These are phyloP conservation scores for Zonotrichia leucophrys DNA, from an alignment of 2,113 vertebrate genomes.

Conservation along the genomic window DNA sequence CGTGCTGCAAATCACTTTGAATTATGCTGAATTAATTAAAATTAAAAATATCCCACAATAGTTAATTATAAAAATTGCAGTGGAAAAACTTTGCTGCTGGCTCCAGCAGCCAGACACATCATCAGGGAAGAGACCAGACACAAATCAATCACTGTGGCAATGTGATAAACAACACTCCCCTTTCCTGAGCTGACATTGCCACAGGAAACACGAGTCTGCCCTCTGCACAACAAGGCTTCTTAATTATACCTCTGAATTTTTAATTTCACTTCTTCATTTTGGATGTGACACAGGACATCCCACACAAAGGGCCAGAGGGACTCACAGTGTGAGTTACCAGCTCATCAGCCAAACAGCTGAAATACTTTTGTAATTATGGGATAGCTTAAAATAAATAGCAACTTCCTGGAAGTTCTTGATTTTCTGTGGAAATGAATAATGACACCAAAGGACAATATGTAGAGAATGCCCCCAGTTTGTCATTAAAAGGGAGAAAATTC, in stretches of 20 bases:
- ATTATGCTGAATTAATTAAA: background rate
- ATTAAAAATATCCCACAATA: background rate
- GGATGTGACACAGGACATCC: accelerated
- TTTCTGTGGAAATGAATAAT: background rate
- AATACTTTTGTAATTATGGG: background rate
- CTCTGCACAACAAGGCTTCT: background rate
- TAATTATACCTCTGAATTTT: background rate
- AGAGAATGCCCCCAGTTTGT: background rate
- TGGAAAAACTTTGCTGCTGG: background rate
- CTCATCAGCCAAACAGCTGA: accelerated
- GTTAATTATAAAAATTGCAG: background rate
- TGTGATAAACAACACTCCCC: background rate
- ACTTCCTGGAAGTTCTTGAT: background rate
- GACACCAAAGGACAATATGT: background rate
- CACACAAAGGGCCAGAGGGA: background rate
- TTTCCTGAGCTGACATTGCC: background rate
- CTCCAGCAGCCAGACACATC: background rate
- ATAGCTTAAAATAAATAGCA: background rate
- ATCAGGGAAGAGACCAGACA: background rate
- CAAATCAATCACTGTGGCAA: background rate
- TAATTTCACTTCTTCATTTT: background rate
- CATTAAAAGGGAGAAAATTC: background rate
- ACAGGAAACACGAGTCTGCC: background rate
- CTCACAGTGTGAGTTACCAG: accelerated
- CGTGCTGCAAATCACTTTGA: background rate